Evolutionary conservation across 2,888 invertebrate genomes (phyloP).

Genomic region (Scaptomyza polygonia): DNA sequence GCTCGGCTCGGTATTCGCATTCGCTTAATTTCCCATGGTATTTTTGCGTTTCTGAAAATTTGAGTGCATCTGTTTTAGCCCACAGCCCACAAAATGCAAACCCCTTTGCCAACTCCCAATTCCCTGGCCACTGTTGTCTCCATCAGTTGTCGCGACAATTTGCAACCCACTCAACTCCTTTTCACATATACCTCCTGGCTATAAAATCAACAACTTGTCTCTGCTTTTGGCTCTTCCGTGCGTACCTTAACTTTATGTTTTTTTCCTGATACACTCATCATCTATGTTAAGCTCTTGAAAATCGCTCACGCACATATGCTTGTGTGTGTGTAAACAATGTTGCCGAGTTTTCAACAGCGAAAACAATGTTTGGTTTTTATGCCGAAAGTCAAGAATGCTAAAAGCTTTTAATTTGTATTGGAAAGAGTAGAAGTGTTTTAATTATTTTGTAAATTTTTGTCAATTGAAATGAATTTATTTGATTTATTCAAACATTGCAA

Average conservation of each 20-base stretch:
- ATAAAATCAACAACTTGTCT: constrained; percentile 57
- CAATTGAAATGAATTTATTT: neutral
- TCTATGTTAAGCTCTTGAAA: constrained; percentile 21
- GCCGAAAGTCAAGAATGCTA: no score
- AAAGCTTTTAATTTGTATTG: neutral
- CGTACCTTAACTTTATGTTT: neutral
- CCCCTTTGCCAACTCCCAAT: neutral
- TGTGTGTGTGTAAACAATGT: constrained; percentile 22
- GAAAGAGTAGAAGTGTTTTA: neutral
- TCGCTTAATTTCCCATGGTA: constrained; percentile 77
- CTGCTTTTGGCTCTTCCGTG: constrained; percentile 8
- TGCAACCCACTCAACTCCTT: constrained; percentile 35
- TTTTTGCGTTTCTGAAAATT: constrained; percentile 63
- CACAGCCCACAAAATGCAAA: neutral
- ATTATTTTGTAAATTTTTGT: neutral
- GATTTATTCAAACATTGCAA: neutral
- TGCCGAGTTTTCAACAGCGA: constrained; percentile 21
- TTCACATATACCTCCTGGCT: constrained; percentile 39
- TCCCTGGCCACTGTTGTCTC: constrained; percentile 32
- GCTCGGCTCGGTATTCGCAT: constrained; percentile 62
- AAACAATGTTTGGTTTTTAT: neutral
- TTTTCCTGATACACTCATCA: constrained; percentile 16
- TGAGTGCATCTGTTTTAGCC: constrained; percentile 59
- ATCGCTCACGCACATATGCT: constrained; percentile 35
- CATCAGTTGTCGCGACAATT: constrained; percentile 54